phyloP scores from a whole-genome alignment of 2,113 vertebrate genomes.

The Dermatemys mawii region DNA sequence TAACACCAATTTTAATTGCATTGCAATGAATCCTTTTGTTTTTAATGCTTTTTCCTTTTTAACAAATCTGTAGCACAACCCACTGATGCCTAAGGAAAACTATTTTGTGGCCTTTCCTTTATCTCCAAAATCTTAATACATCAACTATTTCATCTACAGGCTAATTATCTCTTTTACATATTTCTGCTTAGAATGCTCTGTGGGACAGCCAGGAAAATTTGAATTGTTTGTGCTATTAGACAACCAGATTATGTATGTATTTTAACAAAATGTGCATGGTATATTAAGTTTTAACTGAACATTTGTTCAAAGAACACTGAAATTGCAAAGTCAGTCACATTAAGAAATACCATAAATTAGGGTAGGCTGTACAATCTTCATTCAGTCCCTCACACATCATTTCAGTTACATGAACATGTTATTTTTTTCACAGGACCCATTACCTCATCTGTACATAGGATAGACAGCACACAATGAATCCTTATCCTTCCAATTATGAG shows the following conservation, averaged over 20 bases:
- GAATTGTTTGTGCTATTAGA: fast-evolving
- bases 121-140: slow-evolving; percentile 37
- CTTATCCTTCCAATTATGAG: not conserved
- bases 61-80: slow-evolving; percentile 27
- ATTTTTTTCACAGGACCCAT: not conserved
- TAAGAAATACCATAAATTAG: not conserved
- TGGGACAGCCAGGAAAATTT: not conserved
- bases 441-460: not conserved
- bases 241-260: not conserved
- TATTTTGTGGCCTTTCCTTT: slow-evolving; percentile 34
- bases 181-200: slow-evolving; percentile 28
- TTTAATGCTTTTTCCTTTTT: slow-evolving; percentile 4
- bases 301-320: not conserved
- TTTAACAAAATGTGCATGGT: not conserved
- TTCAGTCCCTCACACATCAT: not conserved
- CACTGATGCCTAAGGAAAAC: slow-evolving; percentile 47
- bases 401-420: not conserved
- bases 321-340: not conserved
- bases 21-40: slow-evolving; percentile 35
- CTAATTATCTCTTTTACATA: slow-evolving; percentile 58
- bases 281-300: not conserved
- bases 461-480: not conserved
- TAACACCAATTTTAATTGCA: slow-evolving; percentile 59
- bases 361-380: not conserved
- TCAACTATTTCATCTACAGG: slow-evolving; percentile 33